Conservation (phyloP, 2,888 invertebrate genomes). For the Thereva nobilitata region DNA sequence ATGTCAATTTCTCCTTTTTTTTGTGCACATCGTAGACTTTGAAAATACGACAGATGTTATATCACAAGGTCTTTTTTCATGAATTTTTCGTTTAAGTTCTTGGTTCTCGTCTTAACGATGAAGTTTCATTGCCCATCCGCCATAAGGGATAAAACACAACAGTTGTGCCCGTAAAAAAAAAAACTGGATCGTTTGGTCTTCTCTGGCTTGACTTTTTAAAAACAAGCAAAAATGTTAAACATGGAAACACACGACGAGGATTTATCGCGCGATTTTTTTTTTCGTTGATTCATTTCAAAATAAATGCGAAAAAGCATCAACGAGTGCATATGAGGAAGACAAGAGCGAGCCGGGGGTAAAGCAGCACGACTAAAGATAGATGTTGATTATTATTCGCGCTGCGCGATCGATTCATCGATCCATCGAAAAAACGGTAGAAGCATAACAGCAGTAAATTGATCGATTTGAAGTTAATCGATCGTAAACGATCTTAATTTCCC, state of each 20-base stretch:
- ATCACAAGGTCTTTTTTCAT: neutral
- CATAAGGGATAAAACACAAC: neutral
- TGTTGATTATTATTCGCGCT: neutral
- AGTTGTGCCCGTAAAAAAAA: neutral
- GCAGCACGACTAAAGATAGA: too few relatives aligned
- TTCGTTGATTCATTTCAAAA: neutral
- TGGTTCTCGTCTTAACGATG: neutral
- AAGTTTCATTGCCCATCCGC: neutral
- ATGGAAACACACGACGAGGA: neutral
- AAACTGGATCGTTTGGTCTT: too few relatives aligned
- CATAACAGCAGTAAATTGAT: slow-evolving; percentile 28
- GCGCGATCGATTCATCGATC: neutral
- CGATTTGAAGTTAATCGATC: slow-evolving; percentile 35
- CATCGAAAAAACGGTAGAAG: neutral
- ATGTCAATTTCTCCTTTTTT: slow-evolving; percentile 2
- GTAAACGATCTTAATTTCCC: slow-evolving; percentile 33
- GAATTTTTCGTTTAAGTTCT: neutral
- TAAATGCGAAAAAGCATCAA: neutral
- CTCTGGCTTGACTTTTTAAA: neutral
- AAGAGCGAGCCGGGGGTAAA: too few relatives aligned
- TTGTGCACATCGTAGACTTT: neutral
- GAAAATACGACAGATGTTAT: slow-evolving; percentile 16
- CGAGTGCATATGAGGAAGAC: too few relatives aligned
- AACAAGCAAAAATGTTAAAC: neutral
- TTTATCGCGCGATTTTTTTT: neutral